Conservation (phyloP, 2,113 vertebrate genomes). For the Mola mola region DNA sequence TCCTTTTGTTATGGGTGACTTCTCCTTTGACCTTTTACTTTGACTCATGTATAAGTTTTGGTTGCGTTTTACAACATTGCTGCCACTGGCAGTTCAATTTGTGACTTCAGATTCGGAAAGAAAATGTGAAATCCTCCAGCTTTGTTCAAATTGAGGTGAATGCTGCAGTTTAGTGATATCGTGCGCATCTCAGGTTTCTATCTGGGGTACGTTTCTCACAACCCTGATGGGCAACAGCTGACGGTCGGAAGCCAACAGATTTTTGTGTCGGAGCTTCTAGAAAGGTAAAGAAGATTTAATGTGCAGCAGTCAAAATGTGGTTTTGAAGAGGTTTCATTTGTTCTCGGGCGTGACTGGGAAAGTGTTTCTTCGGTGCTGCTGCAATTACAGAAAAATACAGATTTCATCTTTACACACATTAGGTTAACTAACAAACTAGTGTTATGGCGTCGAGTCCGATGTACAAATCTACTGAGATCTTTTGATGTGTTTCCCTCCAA, state of each 20-base stretch:
- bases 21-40: too few relatives aligned
- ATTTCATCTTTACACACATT: too few relatives aligned
- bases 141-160: constrained; percentile 9
- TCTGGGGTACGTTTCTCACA: constrained; percentile 1
- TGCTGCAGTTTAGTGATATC: neutral
- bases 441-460: too few relatives aligned
- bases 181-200: neutral
- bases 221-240: neutral
- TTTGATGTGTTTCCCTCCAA: too few relatives aligned
- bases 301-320: neutral
- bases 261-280: constrained; percentile 5
- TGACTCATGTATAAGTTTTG: too few relatives aligned
- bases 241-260: neutral
- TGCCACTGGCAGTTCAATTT: too few relatives aligned
- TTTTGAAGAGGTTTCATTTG: constrained; percentile 11
- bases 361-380: neutral
- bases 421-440: too few relatives aligned
- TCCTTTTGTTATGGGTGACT: too few relatives aligned
- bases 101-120: too few relatives aligned
- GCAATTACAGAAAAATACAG: neutral
- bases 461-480: too few relatives aligned
- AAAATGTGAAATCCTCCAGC: too few relatives aligned
- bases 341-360: neutral
- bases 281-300: constrained; percentile 22
- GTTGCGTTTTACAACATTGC: too few relatives aligned